phyloP scores from a whole-genome alignment of 2,888 invertebrate species.

The Epirrita christyi region DNA sequence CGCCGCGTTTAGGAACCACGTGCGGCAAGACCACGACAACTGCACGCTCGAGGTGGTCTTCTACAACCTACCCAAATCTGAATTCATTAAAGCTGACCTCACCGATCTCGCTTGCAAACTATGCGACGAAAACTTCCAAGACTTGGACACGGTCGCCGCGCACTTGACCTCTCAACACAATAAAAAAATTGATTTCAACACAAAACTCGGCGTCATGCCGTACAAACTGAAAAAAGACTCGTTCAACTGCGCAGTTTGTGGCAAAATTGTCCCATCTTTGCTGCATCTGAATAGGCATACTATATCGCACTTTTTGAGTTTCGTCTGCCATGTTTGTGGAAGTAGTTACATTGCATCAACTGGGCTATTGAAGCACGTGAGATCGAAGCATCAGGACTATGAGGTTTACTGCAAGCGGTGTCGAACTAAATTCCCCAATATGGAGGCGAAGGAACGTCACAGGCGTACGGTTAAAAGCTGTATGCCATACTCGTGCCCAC shows the following conservation, averaged over 20 bases:
- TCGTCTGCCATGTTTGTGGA: conserved; percentile 74
- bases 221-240: conserved; percentile 61
- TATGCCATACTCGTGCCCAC: conserved; percentile 72
- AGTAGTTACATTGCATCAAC: conserved; percentile 72
- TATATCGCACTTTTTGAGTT: conserved; percentile 70
- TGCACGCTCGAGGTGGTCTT: conserved; percentile 69
- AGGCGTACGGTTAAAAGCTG: conserved; percentile 67
- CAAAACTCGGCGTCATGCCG: conserved; percentile 71
- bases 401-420: conserved; percentile 69
- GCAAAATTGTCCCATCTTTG: conserved; percentile 64
- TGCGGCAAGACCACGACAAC: conserved; percentile 65
- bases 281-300: conserved; percentile 73
- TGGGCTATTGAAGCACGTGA: conserved; percentile 64
- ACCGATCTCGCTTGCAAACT: conserved; percentile 64
- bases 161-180: conserved; percentile 58
- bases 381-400: conserved; percentile 71
- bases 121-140: conserved; percentile 50
- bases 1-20: conserved; percentile 61
- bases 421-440: conserved; percentile 67
- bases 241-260: conserved; percentile 67
- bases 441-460: conserved; percentile 74
- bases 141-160: conserved; percentile 55
- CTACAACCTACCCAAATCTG: conserved; percentile 67
- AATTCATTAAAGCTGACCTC: conserved; percentile 72
- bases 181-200: conserved; percentile 51